Base-by-base conservation (phyloP, 2,113 vertebrate genomes). In the Balaenoptera acutorostrata region DNA sequence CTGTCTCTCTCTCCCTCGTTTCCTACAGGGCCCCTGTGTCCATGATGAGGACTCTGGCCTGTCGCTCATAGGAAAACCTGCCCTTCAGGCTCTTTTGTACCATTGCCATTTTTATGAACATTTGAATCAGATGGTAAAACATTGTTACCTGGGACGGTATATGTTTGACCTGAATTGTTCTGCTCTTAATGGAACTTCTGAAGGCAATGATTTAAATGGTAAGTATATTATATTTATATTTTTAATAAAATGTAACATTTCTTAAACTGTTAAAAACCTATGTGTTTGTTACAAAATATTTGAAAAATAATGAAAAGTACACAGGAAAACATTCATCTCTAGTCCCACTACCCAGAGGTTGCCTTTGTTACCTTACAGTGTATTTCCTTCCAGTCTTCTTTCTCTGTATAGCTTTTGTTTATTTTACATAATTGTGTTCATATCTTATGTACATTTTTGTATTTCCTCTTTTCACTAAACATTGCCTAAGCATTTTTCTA, bases 81-180 rank as follows among this genome's bases (percentile, higher is more conserved):
- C 99, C 0, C 99, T 99, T 4, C 99, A 99, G 97, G 99, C 99
- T 49, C 99, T 99, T 36, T 97, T 99, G 11, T 98, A 99, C 98
- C 99, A 99, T 98, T 99, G 99, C 97, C 99, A 98, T 11, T 99
- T 99, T 97, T 99, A 99, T 88, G 99, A 99, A 20, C 99, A 99
- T 41, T 97, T 99, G 83, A 98, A 95, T 95, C 98, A 99, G 27
- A 99, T 99, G 98, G 98, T 99, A 84, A 98, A 99, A 61, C 98
- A 68, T 41, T 99, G 99, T 98, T 99, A 99, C 98, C 92, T 98
- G 6, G 99, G 99, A 49, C 98, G 98, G 66, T 99, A 99, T 44
- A 98, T 97, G 9, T 99, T 99, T 97, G 97, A 98, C 96, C 90
- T 98, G 95, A 98, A 49, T 97, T 98, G 97, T 84, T 92, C 96